Conservation (phyloP, 2,888 invertebrate species). For the Nudaria mundana region DNA sequence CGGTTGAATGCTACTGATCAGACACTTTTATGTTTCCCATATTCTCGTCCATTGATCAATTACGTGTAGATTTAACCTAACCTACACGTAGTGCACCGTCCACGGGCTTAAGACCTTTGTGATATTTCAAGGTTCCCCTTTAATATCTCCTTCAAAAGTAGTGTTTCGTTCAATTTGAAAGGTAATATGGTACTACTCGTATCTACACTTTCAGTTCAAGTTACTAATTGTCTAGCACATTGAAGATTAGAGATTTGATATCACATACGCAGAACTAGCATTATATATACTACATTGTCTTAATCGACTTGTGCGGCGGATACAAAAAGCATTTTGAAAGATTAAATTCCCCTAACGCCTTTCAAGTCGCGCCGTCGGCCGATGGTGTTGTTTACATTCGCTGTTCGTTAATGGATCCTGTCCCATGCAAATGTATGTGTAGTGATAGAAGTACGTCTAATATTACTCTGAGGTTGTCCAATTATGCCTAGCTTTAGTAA, state of each 20-base stretch:
- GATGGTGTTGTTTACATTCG: constrained; percentile 55
- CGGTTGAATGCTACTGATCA: no score
- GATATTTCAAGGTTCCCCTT: no score
- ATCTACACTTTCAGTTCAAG: no score
- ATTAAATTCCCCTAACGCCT: constrained; percentile 49
- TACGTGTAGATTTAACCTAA: no score
- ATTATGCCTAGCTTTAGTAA: constrained; percentile 24
- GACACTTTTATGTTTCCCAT: no score
- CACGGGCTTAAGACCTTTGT: no score
- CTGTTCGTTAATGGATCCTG: constrained; percentile 57
- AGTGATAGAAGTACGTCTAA: constrained; percentile 40
- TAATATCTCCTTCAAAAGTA: no score
- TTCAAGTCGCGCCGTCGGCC: constrained; percentile 60
- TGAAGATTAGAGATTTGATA: not conserved
- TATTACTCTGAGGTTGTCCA: constrained; percentile 24
- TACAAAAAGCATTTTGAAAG: constrained; percentile 39
- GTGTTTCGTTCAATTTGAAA: no score
- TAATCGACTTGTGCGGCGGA: constrained; percentile 41
- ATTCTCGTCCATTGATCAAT: no score
- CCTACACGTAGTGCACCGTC: no score
- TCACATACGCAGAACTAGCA: no score
- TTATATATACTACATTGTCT: constrained; percentile 40
- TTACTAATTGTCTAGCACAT: not conserved
- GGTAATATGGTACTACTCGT: no score
- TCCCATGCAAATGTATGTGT: constrained; percentile 45